These are phyloP conservation scores for Athripsodes cinereus DNA, from an alignment of 2,888 invertebrate species.

Conservation along the genomic window DNA sequence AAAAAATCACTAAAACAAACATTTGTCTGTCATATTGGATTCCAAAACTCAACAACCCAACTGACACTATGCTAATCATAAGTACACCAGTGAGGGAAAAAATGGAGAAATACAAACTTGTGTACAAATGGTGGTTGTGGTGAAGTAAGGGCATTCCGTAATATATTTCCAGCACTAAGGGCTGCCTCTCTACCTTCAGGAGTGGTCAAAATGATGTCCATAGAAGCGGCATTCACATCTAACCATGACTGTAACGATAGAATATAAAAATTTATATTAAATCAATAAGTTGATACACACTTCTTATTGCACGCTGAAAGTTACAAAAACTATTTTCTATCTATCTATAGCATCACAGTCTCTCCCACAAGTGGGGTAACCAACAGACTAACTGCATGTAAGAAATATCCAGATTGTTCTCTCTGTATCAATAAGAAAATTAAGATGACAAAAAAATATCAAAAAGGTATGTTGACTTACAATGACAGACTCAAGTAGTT, in stretches of 20 bases:
- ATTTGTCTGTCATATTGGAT: no score
- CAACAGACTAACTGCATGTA: no score
- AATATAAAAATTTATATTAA: neutral
- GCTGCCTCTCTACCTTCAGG: constrained; percentile 56
- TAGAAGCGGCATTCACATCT: constrained; percentile 62
- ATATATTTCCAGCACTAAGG: constrained; percentile 64
- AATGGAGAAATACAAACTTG: constrained; percentile 33
- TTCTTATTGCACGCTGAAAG: no score
- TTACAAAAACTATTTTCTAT: no score
- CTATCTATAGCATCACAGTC: no score
- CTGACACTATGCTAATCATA: neutral
- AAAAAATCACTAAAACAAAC: no score
- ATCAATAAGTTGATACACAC: no score
- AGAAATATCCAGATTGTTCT: no score
- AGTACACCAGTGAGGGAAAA: constrained; percentile 13
- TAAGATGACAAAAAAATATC: no score
- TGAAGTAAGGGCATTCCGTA: constrained; percentile 67
- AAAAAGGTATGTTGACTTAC: constrained; percentile 46
- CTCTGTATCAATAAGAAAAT: no score
- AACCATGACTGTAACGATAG: constrained; percentile 56
- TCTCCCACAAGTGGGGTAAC: no score
- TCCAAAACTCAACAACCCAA: no score
- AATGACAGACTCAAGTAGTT: constrained; percentile 62
- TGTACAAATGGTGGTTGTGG: constrained; percentile 57
- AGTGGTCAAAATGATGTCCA: constrained; percentile 66